Conservation (phyloP, 2,888 invertebrate genomes). For the Pristionchus entomophagus region DNA sequence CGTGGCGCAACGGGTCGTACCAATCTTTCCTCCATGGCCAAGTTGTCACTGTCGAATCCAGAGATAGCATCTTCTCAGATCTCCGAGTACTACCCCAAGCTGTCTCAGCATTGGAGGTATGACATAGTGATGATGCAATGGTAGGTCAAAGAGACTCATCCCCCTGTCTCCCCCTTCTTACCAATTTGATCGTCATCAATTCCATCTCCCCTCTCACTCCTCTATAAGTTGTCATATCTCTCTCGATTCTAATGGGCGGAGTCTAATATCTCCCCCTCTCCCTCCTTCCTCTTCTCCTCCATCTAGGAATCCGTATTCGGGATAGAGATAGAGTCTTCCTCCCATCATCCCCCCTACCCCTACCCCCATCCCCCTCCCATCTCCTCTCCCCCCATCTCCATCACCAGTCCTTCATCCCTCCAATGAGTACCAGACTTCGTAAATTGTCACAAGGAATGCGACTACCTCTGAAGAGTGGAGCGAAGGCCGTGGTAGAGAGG, state of each 20-base stretch:
- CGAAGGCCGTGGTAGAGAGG: conserved; percentile 47
- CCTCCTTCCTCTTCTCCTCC: neutral
- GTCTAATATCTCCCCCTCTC: neutral
- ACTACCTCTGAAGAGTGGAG: conserved; percentile 20
- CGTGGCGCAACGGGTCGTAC: neutral
- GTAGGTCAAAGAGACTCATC: neutral
- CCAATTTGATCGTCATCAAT: neutral
- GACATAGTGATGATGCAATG: neutral
- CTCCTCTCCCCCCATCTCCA: conserved; percentile 44
- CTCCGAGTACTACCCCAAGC: conserved; percentile 71
- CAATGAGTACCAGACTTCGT: conserved; percentile 40
- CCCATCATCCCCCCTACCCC: conserved; percentile 7
- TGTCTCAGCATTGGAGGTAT: conserved; percentile 74
- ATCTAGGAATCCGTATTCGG: conserved; percentile 24
- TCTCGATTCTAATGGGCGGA: neutral
- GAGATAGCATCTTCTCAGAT: conserved; percentile 70
- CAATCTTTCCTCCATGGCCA: conserved; percentile 10
- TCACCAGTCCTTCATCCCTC: conserved; percentile 47
- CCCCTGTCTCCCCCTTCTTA: neutral
- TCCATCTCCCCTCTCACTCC: conserved; percentile 16
- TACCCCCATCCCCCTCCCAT: conserved; percentile 50
- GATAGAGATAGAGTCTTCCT: neutral
- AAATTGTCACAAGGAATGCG: conserved; percentile 39
- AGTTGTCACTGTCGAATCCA: conserved; percentile 72
- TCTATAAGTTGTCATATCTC: conserved; percentile 28